Evolutionary conservation across 2,888 invertebrate genomes (phyloP).

Genomic region (Conistra vaccinii): DNA sequence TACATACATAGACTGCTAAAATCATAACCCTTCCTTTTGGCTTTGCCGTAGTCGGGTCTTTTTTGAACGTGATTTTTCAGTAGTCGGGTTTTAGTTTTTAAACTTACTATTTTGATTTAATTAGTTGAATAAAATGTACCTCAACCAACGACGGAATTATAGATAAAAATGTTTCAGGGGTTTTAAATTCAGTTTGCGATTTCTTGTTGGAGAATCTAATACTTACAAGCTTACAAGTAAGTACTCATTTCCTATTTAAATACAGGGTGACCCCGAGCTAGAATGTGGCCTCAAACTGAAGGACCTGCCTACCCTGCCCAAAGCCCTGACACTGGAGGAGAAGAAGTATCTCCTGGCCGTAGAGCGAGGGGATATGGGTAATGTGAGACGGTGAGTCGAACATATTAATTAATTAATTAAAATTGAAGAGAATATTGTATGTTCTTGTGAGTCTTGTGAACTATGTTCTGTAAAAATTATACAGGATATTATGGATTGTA

Average conservation of each 20-base stretch:
- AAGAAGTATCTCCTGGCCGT: slow-evolving; percentile 98
- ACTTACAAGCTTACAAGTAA: not conserved
- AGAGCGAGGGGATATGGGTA: slow-evolving; percentile 97
- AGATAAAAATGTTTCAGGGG: not conserved
- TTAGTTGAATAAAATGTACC: not conserved
- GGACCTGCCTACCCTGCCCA: slow-evolving; percentile 92
- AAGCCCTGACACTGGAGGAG: slow-evolving; percentile 94
- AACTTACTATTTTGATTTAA: too few relatives aligned
- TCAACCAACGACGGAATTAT: not conserved
- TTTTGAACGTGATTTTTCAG: too few relatives aligned
- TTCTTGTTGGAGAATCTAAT: not conserved
- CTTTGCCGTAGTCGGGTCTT: too few relatives aligned
- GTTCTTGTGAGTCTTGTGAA: too few relatives aligned
- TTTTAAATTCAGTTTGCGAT: not conserved
- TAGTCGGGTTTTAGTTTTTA: too few relatives aligned
- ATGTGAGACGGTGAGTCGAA: slow-evolving; percentile 93
- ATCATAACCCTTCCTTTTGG: too few relatives aligned
- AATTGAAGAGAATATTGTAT: too few relatives aligned
- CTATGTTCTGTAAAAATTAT: too few relatives aligned
- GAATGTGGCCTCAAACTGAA: slow-evolving; percentile 78
- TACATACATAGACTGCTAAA: too few relatives aligned
- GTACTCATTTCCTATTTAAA: not conserved
- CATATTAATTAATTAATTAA: too few relatives aligned
- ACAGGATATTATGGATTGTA: not conserved
- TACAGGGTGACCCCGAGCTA: slow-evolving; percentile 82